phyloP scores from a whole-genome alignment of 2,797 vertebrate species.

The Anas flavirostris region DNA sequence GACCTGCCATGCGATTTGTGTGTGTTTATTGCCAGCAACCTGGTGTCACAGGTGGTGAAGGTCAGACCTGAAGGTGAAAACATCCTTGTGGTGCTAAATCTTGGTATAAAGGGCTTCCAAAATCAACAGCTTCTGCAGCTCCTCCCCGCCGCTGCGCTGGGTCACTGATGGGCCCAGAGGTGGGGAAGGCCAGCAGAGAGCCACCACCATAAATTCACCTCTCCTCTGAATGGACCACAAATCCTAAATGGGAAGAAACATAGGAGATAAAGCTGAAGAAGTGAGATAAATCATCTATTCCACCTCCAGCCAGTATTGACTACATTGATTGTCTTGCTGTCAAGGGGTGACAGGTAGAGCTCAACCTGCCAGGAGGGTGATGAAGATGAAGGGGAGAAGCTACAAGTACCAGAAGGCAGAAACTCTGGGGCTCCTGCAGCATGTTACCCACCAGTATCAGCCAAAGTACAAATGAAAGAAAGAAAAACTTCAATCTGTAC shows the following conservation, averaged over 20 bases:
- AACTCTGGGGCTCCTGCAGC: neutral
- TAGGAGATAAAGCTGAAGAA: neutral
- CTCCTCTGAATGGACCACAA: neutral
- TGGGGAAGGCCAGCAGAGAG: neutral
- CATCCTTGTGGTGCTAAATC: neutral
- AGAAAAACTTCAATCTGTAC: neutral
- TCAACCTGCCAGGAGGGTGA: neutral
- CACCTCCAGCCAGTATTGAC: neutral
- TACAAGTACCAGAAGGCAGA: neutral
- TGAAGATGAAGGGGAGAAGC: neutral
- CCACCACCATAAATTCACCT: neutral
- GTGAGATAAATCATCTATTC: neutral
- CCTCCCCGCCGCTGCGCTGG: neutral
- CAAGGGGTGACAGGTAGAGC: neutral
- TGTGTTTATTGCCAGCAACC: neutral
- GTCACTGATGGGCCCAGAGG: neutral
- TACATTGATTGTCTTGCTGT: neutral
- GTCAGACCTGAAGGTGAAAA: neutral
- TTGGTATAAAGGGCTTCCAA: neutral
- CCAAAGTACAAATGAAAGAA: neutral
- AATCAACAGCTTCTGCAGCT: neutral
- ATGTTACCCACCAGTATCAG: rapidly evolving
- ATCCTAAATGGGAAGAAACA: neutral
- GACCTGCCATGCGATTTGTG: neutral
- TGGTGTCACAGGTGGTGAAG: neutral